A percentile compares a stretch with the other conserved stretches of the same genome.
Evolutionary conservation across 2,888 invertebrate species (phyloP).

Genomic region (Colostygia pectinataria): DNA sequence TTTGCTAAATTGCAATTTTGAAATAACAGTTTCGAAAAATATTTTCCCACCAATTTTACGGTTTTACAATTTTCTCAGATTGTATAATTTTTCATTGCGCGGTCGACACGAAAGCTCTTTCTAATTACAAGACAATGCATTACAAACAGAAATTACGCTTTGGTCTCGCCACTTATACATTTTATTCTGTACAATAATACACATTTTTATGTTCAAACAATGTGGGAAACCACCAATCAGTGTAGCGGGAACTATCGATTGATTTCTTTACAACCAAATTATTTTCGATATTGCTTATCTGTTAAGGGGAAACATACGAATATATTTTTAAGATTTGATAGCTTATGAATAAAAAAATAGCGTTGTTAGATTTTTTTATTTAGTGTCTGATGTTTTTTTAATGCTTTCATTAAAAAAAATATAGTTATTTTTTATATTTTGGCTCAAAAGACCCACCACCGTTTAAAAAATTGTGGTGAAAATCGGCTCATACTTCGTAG

Average conservation of each 20-base stretch:
- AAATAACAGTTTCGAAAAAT: no score
- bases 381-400: no score
- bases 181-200: constrained; percentile 26
- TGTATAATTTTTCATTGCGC: constrained; percentile 17
- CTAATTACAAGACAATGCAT: constrained; percentile 44
- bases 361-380: no score
- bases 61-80: constrained; percentile 20
- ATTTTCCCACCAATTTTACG: constrained; percentile 2
- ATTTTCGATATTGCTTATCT: constrained; percentile 56
- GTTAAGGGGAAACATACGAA: constrained; percentile 47
- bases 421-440: no score
- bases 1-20: no score
- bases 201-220: constrained; percentile 53
- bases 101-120: constrained; percentile 32
- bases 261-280: constrained; percentile 68
- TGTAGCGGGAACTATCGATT: constrained; percentile 64
- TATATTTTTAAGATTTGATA: not conserved
- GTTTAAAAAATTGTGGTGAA: no score
- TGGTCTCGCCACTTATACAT: constrained; percentile 58
- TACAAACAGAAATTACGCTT: constrained; percentile 64
- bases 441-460: no score
- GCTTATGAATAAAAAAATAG: no score
- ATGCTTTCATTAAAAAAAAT: no score
- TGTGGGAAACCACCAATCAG: constrained; percentile 66
- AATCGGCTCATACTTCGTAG: no score